Percentiles rank a stretch among this genome's conserved stretches.
Conservation (phyloP, 2,797 vertebrate species). For the Thamnophis elegans region DNA sequence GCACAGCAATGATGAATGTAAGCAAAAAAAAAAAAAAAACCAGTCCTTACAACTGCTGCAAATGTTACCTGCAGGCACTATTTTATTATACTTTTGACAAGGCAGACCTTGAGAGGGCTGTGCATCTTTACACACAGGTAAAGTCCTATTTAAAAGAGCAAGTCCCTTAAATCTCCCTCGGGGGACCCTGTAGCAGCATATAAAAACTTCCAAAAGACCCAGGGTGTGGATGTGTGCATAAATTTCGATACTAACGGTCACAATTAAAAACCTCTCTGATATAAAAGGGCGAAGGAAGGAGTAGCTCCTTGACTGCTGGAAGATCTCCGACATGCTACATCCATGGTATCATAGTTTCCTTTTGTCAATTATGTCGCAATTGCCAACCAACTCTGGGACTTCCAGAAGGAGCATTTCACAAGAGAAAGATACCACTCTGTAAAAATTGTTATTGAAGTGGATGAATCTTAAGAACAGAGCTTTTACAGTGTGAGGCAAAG, state of each 20-base stretch:
- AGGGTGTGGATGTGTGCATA: neutral
- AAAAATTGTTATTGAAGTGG: neutral
- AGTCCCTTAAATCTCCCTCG: neutral
- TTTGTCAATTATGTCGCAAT: neutral
- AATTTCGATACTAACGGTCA: neutral
- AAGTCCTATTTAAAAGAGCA: neutral
- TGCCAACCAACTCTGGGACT: neutral
- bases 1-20: neutral
- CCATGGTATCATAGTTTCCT: neutral
- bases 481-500: neutral
- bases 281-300: neutral
- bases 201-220: neutral
- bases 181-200: neutral
- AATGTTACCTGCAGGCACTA: neutral
- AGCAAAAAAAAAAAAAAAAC: neutral
- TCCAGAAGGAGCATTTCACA: neutral
- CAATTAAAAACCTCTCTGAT: neutral
- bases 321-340: neutral
- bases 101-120: neutral
- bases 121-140: neutral
- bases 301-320: neutral
- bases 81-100: neutral
- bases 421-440: neutral
- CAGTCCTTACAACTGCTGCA: neutral
- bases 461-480: neutral